phyloP scores from a whole-genome alignment of 2,797 vertebrate genomes.

The Micromesistius poutassou region DNA sequence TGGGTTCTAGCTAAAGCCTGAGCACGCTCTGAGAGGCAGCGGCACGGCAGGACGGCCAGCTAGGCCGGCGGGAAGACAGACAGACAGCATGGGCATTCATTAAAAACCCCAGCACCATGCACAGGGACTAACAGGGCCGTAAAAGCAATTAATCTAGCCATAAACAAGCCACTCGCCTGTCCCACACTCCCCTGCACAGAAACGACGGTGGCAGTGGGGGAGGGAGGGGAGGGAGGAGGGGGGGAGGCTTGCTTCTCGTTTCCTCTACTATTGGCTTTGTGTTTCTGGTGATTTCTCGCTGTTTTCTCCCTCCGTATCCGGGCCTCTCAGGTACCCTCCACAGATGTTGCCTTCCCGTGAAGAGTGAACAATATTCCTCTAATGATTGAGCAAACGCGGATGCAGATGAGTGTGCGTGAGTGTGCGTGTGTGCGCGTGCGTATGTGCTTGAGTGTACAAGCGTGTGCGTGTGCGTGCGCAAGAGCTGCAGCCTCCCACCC shows the following conservation, averaged over 20 bases:
- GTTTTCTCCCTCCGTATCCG: constrained; percentile 33
- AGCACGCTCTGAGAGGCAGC: constrained; percentile 63
- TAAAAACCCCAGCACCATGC: constrained; percentile 62
- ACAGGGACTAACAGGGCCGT: constrained; percentile 66
- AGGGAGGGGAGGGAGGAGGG: constrained; percentile 4
- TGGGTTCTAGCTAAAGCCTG: constrained; percentile 46
- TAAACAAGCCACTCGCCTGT: constrained; percentile 69
- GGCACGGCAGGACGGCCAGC: constrained; percentile 37
- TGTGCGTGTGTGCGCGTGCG: too few species aligned
- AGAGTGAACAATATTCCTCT: too few species aligned
- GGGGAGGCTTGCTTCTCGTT: too few species aligned
- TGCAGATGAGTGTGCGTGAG: constrained; percentile 1
- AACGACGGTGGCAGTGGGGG: constrained; percentile 44
- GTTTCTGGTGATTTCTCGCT: neutral
- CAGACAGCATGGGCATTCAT: constrained; percentile 63
- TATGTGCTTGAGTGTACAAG: too few species aligned
- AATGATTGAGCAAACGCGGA: too few species aligned
- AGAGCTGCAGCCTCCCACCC: too few species aligned
- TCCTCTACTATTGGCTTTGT: too few species aligned
- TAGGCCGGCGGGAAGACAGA: constrained; percentile 42
- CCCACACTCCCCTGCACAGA: constrained; percentile 51
- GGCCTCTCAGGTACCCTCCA: constrained; percentile 43
- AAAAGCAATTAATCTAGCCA: constrained; percentile 70
- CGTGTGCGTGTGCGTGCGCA: too few species aligned
- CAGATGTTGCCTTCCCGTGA: constrained; percentile 30